Evolutionary conservation across 2,888 invertebrate genomes (phyloP), one percentile per base, ranked within the genome.

Genomic region (Creontiades dilutus): DNA sequence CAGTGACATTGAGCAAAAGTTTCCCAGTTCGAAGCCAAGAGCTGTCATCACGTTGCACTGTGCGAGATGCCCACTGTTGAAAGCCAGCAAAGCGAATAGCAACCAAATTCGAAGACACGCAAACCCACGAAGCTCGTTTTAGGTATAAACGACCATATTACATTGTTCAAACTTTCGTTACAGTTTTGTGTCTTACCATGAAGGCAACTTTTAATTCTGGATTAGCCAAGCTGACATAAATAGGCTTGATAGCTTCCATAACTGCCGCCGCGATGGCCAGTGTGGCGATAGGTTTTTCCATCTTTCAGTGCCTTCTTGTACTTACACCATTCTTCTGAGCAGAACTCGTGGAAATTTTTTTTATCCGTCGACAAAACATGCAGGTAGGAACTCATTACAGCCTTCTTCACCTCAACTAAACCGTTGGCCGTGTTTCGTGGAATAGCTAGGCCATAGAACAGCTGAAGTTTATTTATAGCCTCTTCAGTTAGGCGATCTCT

Each of bases 381-480:
- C 1, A 89, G 91, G 87, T 91, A 92, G 13, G 91, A 91, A 11
- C 92, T 92, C 92, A 92, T 92, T 76, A 92, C 90, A 11, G 90
- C 92, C 85, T 91, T 91, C 82, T 91, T 92, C 92, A 92, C 92
- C 14, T 91, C 87, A 81, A 91, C 91, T 13, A 75, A 5, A 12
- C 91, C 57, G 16, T 91, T 90, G 86, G 92, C 76, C 12, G 91
- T 61, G 90, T 92, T 91, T 16, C 91, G 86, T 68, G 92, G 90
- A 85, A 92, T 92, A 11, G 92, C 92, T 14, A 91, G 76, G 23
- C 92, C 92, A 89, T 92, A 92, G 90, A 91, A 92, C 19, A 80
- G 86, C 48, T 91, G 92, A 61, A 92, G 86, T 86, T 92, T 90
- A 57, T 92, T 90, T 19, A 92, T 92, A 14, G 82, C 82, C 23